Base-by-base conservation (phyloP, 1,140 invertebrate species). In the Trichomalopsis sarcophagae region DNA sequence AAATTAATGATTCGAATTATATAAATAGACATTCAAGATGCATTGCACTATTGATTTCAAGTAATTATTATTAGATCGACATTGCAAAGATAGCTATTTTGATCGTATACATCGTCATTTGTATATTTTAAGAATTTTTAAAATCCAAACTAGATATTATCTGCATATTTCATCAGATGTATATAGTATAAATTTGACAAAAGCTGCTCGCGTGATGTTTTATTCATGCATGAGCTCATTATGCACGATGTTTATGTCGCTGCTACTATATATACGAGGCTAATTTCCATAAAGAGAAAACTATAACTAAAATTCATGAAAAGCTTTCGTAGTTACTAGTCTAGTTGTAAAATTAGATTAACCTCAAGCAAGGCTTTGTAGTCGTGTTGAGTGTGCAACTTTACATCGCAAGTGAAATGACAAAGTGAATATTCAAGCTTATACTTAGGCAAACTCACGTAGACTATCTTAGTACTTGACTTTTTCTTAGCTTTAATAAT, bases 71-170 rank as follows among this genome's bases (percentile, higher is more conserved):
- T 30, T 30, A n/a, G 5, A 62, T 62, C 55, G 3, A 62, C 4
- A 62, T 62, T 7, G 7, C 6, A 5, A 21, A 6, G 0, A 6
- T 7, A 17, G 47, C 14, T 11, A 30, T 71, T 11, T 62, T 33
- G 13, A 68, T 71, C 23, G 27, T 71, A 9, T 6, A 71, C 10
- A 44, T 75, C 7, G 2, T 75, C 33, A 75, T 21, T 44, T 44
- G 74, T 17, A 75, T 47, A 75, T 75, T 36, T 75, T 40, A 44
- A 40, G 6, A 75, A 40, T 75, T 73, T 71, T 30, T 73, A 73
- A 73, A 33, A 30, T 73, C 27, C 17, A 33, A 73, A 33, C 33
- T 14, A 13, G 17, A 33, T 33, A 30, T 30, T 73, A 73, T 30
- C 13, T 11, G 69, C 21, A 30, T n/a, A 13, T 36, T 36, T 73